Conservation (phyloP, 2,113 vertebrate species). For the Crotophaga sulcirostris region DNA sequence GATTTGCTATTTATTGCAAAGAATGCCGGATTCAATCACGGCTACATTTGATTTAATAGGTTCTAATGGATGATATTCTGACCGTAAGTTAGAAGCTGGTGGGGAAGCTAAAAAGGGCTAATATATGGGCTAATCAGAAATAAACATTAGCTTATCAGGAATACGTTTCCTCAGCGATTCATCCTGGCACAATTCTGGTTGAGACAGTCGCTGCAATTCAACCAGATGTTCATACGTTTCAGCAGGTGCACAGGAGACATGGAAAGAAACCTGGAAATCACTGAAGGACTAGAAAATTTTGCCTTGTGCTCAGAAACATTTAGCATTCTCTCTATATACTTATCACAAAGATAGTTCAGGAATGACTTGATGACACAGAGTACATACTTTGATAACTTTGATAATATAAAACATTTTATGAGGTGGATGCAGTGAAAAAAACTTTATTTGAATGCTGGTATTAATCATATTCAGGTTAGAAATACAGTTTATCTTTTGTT, state of each 20-base stretch:
- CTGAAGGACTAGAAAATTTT: neutral
- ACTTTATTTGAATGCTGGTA: neutral
- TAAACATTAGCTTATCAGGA: neutral
- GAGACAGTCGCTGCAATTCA: neutral
- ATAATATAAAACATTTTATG: neutral
- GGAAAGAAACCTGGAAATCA: neutral
- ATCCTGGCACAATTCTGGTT: neutral
- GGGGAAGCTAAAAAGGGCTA: neutral
- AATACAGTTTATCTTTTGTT: neutral
- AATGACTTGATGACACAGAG: neutral
- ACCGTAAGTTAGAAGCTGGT: neutral
- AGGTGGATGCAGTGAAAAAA: neutral
- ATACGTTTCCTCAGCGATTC: neutral
- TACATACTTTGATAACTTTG: neutral
- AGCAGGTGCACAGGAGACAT: neutral
- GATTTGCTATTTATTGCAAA: neutral
- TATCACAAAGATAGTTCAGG: neutral
- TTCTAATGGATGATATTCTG: neutral
- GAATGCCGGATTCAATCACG: neutral
- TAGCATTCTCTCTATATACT: accelerated
- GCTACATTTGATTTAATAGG: neutral
- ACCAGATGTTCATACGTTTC: neutral
- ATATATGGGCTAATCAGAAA: neutral
- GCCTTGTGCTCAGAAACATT: neutral
- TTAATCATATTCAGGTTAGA: neutral